phyloP scores from a whole-genome alignment of 2,113 vertebrate genomes.

The Oceanites oceanicus region DNA sequence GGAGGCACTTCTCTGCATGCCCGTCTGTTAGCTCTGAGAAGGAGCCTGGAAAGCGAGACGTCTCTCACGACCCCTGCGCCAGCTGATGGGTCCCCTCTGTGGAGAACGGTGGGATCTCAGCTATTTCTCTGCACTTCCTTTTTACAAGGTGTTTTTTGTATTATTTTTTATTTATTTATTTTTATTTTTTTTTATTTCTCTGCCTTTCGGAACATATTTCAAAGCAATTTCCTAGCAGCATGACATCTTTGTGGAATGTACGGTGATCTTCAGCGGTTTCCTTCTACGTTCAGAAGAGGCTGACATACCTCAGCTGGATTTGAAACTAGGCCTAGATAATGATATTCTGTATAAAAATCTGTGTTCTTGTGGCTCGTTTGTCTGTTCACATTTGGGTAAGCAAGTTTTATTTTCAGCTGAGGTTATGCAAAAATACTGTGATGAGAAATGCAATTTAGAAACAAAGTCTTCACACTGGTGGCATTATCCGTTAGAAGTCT shows the following conservation, averaged over 20 bases:
- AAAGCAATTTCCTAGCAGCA: conserved; percentile 20
- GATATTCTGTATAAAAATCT: background rate
- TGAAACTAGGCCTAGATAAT: background rate
- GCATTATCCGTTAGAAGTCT: background rate
- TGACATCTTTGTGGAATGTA: background rate
- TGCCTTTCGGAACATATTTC: background rate
- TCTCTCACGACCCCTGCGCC: background rate
- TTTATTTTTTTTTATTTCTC: background rate
- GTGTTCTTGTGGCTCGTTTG: background rate
- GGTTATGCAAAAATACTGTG: background rate
- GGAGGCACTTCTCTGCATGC: background rate
- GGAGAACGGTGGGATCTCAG: background rate
- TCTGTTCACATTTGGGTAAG: background rate
- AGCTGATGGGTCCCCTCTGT: background rate
- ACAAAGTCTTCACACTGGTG: background rate
- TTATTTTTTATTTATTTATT: too few species aligned
- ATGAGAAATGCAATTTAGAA: background rate
- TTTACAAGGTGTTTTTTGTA: background rate
- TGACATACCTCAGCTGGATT: background rate
- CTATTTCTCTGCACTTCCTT: background rate
- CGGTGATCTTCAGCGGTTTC: background rate
- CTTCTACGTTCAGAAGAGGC: background rate
- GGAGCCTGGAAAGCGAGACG: accelerated
- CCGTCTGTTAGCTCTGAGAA: background rate
- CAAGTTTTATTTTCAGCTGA: background rate